A percentile compares a stretch with the other conserved stretches of the same genome.
These are phyloP conservation scores for Tetanocera ferruginea DNA, from an alignment of 2,888 invertebrate species.

Conservation along the genomic window DNA sequence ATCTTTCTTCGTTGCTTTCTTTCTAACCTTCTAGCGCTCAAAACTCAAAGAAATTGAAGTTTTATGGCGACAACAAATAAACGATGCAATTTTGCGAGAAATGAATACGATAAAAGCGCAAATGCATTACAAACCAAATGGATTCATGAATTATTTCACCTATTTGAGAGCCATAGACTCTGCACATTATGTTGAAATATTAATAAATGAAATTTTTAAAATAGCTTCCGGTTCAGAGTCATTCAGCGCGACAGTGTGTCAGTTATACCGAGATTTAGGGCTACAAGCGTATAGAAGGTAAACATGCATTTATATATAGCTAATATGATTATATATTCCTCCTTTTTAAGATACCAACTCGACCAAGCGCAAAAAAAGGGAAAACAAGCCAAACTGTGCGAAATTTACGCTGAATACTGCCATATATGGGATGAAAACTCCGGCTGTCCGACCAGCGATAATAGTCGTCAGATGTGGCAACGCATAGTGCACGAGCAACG, in stretches of 20 bases:
- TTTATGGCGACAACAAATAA: slow-evolving; percentile 77
- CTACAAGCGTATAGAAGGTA: slow-evolving; percentile 74
- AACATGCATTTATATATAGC: not conserved
- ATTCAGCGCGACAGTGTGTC: slow-evolving; percentile 79
- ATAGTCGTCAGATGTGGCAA: slow-evolving; percentile 83
- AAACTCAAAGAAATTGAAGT: slow-evolving; percentile 75
- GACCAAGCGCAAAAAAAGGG: slow-evolving; percentile 78
- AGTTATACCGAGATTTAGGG: slow-evolving; percentile 79
- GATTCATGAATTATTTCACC: slow-evolving; percentile 77
- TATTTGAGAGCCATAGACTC: slow-evolving; percentile 78
- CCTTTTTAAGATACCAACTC: slow-evolving; percentile 73
- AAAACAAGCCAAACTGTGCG: slow-evolving; percentile 75
- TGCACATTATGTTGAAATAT: slow-evolving; percentile 74
- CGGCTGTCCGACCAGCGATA: slow-evolving; percentile 68
- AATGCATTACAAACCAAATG: slow-evolving; percentile 72
- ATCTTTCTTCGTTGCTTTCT: not conserved
- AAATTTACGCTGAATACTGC: slow-evolving; percentile 76
- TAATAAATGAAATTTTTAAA: slow-evolving; percentile 79
- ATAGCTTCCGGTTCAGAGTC: slow-evolving; percentile 84
- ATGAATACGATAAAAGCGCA: slow-evolving; percentile 76
- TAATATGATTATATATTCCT: not conserved
- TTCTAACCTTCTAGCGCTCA: slow-evolving; percentile 71
- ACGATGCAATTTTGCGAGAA: slow-evolving; percentile 78
- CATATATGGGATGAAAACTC: slow-evolving; percentile 73
- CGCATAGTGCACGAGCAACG: slow-evolving; percentile 72